Base-by-base conservation (phyloP, 2,113 vertebrate species). In the Mormyrus lacerda region DNA sequence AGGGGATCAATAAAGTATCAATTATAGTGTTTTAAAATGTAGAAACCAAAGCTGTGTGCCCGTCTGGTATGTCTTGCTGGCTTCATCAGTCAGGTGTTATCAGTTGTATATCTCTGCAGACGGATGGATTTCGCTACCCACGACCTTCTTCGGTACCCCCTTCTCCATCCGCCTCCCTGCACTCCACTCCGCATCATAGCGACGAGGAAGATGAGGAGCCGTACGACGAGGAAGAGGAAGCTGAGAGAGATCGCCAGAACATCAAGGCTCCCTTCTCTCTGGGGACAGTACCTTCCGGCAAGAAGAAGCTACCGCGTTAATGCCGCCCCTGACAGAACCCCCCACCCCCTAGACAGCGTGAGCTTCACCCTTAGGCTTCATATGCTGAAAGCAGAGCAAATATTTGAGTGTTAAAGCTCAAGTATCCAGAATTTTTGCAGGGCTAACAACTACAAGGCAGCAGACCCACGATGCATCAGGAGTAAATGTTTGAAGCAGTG, bases 211-310 rank as follows among this genome's bases (percentile, higher is more conserved):
- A 96, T 0, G 94, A 97, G 0, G 98, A 97, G 89, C 92, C 96
- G 31, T 99, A 99, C 0, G 94, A 99, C 0, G 98, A 99, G 92
- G 98, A 99, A 0, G 95, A 97, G 92, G 98, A 99, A 90, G 98
- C 97, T 0, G 96, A 99, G 93, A 96, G 96, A 93, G 98, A 99
- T 76, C 95, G 97, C 45, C 91, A 96, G 91, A 99, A 99, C 91
- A 98, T 99, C 90, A 99, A 97, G 94, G 92, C 96, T 1, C 97
- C 97, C 0, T 95, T 97, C 90, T 92, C 93, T n/a, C 88, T 97
- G 10, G 94, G 94, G 61, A 48, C 92, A 0, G 89, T 95, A 51
- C 95, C 96, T 0, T 89, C 89, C 8, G 95, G 95, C 2, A 97
- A 97, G 93, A 97, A 96, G 91, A 96, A 97, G 90, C 96, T 95